These are phyloP conservation scores for Tupaia chinensis DNA, from an alignment of 2,113 vertebrate species.

Conservation along the genomic window DNA sequence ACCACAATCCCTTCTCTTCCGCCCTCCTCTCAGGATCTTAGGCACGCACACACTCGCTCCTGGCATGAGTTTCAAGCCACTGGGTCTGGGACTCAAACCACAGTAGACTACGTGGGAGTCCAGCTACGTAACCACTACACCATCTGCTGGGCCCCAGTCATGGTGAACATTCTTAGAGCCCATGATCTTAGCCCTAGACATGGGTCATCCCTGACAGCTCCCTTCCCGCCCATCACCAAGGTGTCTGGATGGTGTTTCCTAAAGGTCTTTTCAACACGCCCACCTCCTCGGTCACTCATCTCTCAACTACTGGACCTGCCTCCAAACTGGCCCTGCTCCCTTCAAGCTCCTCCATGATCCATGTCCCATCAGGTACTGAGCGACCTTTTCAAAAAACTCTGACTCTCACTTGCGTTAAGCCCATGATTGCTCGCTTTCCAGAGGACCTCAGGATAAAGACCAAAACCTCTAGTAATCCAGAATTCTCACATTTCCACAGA, in stretches of 20 bases:
- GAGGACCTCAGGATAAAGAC: constrained; percentile 29
- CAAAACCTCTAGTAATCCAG: neutral
- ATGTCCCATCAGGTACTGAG: neutral
- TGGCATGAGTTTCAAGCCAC: too few relatives aligned
- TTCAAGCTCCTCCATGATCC: accelerated
- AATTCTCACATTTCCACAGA: neutral
- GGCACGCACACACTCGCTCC: too few relatives aligned
- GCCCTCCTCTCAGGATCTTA: too few relatives aligned
- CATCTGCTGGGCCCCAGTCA: neutral
- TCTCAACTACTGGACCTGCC: neutral
- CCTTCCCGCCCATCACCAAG: neutral
- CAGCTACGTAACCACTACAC: too few relatives aligned
- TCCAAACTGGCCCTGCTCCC: neutral
- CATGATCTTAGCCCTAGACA: neutral
- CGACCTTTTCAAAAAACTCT: neutral
- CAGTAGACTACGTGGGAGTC: too few relatives aligned
- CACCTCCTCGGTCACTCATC: too few relatives aligned
- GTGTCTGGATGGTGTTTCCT: neutral
- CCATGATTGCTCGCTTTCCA: neutral
- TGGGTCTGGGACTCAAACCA: too few relatives aligned
- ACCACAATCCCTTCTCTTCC: too few relatives aligned
- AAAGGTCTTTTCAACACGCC: neutral
- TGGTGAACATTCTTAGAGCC: neutral
- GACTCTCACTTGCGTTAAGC: neutral
- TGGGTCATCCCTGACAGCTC: neutral